Evolutionary conservation across 2,888 invertebrate genomes (phyloP).

Genomic region (Ypsolopha scabrella): DNA sequence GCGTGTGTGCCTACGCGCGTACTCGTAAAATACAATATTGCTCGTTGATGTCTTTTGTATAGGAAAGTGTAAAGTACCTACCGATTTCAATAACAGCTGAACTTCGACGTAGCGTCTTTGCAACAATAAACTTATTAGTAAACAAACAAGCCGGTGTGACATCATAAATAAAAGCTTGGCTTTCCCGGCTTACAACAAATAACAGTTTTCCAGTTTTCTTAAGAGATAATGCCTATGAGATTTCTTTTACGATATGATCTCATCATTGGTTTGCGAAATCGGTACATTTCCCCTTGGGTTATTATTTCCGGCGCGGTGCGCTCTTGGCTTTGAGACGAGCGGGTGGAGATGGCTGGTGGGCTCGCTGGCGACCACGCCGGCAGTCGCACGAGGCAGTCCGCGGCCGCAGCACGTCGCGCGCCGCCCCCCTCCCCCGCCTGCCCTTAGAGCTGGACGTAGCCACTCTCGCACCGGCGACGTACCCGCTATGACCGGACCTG

Average conservation of each 20-base stretch:
- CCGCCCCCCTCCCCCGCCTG: constrained; percentile 13
- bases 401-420: constrained; percentile 36
- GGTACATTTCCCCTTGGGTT: constrained; percentile 34
- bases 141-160: not conserved
- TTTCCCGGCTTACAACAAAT: not conserved
- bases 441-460: not conserved
- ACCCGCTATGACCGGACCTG: constrained; percentile 20
- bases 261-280: constrained; percentile 30
- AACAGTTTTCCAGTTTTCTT: not conserved
- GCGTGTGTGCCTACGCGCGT: not conserved
- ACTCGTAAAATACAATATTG: not conserved
- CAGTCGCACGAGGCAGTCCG: constrained; percentile 57
- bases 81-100: not conserved
- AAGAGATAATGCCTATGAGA: not conserved
- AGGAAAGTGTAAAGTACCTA: not conserved
- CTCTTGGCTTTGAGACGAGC: constrained; percentile 7
- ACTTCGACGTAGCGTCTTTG: not conserved
- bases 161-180: not conserved
- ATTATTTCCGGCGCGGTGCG: constrained; percentile 21
- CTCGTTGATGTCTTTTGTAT: constrained; percentile 3
- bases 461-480: constrained; percentile 7
- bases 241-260: constrained; percentile 16
- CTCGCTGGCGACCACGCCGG: constrained; percentile 15
- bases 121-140: not conserved
- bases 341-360: constrained; percentile 2